Conservation (phyloP, 2,888 invertebrate species). For the Neoitamus cyanurus region DNA sequence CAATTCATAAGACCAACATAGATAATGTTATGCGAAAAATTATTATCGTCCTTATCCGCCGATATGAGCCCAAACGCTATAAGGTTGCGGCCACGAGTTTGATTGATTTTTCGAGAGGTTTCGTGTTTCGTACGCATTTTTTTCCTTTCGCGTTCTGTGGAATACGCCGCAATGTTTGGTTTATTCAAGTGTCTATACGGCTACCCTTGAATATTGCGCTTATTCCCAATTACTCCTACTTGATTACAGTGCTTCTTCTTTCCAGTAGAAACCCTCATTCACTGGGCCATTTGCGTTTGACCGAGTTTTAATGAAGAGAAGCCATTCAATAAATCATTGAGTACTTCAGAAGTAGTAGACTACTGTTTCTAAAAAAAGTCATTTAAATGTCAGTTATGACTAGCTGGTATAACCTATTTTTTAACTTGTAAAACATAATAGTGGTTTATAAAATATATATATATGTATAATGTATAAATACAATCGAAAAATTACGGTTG, state of each 20-base stretch:
- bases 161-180: background rate
- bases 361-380: too few relatives aligned
- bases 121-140: background rate
- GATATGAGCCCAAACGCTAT: background rate
- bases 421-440: too few relatives aligned
- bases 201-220: background rate
- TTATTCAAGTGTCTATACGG: background rate
- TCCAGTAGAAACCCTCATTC: background rate
- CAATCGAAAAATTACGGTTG: too few relatives aligned
- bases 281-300: background rate
- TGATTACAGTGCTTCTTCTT: background rate
- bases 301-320: background rate
- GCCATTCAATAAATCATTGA: too few relatives aligned
- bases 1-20: background rate
- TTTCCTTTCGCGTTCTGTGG: background rate
- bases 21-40: background rate
- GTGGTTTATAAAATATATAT: too few relatives aligned
- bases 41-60: slow-evolving; percentile 10
- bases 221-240: background rate
- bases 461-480: too few relatives aligned
- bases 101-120: slow-evolving; percentile 18
- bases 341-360: too few relatives aligned
- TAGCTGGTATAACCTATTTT: too few relatives aligned
- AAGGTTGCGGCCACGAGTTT: background rate
- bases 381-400: too few relatives aligned